Base-by-base conservation (phyloP, 2,888 invertebrate genomes). In the Globia sparganii region DNA sequence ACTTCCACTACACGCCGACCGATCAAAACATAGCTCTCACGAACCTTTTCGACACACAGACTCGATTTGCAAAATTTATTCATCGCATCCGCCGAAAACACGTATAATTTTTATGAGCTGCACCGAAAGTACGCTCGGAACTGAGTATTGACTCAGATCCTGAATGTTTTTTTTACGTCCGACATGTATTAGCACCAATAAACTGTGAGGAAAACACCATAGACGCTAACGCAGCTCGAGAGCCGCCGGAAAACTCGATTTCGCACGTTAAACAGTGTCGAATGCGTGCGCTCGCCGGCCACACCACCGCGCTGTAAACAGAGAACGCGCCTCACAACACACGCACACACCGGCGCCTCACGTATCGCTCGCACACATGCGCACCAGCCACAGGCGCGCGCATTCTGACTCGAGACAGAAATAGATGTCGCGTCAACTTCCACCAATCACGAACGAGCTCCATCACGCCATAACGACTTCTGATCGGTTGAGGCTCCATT, bases 201-300 rank as follows among this genome's bases (percentile, higher is more conserved):
- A 92, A 95, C 93, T 92, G 90, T 88, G 90, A 92, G 93, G 91
- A 93, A 94, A 95, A 95, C 96, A 96, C 95, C 93, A 95, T 93
- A 90, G 91, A 92, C 92, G 92, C 91, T 92, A 90, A 90, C 92
- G 91, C 92, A 91, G 93, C 90, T 91, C 92, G 91, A 91, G 90
- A 92, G 91, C 92, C 92, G 93, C 92, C 94, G 95, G 95, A 93
- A 95, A 96, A 96, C 92, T 94, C 93, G 91, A 91, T 92, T 92
- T 93, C 91, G 92, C 92, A 91, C 92, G 91, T 90, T 89, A 91
- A 93, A 93, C 94, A 85, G 87, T 85, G 93, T 93, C 88, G 92
- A 97, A 97, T 97, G 97, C 97, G 98, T 98, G 94, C 97, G 98
- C 93, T 94, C 95, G 90, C 97, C 97, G 94, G 97, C 97, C 91